A percentile compares a stretch with the other conserved stretches of the same genome.
Evolutionary conservation across 2,797 vertebrate species (phyloP).

Genomic region (Poeciliopsis presidionis): DNA sequence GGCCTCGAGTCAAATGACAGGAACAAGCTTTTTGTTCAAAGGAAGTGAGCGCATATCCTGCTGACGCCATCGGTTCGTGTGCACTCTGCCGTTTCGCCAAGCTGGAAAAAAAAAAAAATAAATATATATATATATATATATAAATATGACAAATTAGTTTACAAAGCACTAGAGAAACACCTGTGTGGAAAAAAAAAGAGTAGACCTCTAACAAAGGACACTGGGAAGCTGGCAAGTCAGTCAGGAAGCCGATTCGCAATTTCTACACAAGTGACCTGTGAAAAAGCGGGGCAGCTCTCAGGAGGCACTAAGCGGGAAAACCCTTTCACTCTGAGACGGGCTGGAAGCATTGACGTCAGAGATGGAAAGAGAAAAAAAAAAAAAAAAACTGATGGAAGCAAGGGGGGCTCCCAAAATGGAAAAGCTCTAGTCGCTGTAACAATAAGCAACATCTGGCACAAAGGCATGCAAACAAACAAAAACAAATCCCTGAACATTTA

Average conservation of each 20-base stretch:
- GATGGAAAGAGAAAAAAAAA: slow-evolving; percentile 38
- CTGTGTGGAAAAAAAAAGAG: slow-evolving; percentile 36
- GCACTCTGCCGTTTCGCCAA: slow-evolving; percentile 26
- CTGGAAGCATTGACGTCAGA: slow-evolving; percentile 64
- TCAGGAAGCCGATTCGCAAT: slow-evolving; percentile 50
- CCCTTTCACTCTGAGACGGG: slow-evolving; percentile 64
- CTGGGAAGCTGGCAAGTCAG: slow-evolving; percentile 26
- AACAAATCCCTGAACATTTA: background rate
- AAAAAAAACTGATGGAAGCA: slow-evolving; percentile 43
- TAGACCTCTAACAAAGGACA: slow-evolving; percentile 38
- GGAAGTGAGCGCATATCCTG: slow-evolving; percentile 72
- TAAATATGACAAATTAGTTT: slow-evolving; percentile 13
- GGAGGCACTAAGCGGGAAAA: slow-evolving; percentile 63
- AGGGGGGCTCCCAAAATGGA: slow-evolving; percentile 62
- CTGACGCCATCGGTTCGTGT: slow-evolving; percentile 45
- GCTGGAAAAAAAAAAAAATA: slow-evolving; percentile 7
- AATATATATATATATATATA: too few relatives aligned
- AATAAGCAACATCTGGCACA: slow-evolving; percentile 30
- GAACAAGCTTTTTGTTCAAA: slow-evolving; percentile 49
- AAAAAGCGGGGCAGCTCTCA: slow-evolving; percentile 57
- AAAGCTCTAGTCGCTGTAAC: slow-evolving; percentile 53
- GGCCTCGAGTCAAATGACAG: slow-evolving; percentile 55
- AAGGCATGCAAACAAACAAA: background rate
- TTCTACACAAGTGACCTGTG: slow-evolving; percentile 51
- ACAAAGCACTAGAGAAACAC: slow-evolving; percentile 37